These are phyloP conservation scores for Atethmia centrago DNA, from an alignment of 2,888 invertebrate species.

Conservation along the genomic window DNA sequence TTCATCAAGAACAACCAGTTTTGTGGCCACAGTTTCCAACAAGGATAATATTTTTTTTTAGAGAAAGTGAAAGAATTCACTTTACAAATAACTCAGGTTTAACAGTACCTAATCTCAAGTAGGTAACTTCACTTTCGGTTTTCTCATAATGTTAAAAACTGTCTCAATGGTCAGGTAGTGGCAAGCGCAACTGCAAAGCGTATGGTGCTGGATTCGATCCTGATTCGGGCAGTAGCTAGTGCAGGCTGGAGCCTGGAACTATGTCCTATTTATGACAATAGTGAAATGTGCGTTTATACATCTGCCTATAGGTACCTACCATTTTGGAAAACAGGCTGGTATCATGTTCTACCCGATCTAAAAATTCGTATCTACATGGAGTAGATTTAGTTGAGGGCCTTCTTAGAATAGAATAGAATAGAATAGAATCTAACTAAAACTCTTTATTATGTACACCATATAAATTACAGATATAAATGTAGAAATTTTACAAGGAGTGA, in stretches of 20 bases:
- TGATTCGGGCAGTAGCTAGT: background rate
- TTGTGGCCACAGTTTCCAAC: background rate
- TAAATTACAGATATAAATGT: no score
- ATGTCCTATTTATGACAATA: background rate
- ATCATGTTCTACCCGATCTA: background rate
- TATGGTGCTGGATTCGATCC: background rate
- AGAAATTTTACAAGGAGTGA: no score
- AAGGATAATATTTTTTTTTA: background rate
- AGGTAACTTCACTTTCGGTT: background rate
- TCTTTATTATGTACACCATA: no score
- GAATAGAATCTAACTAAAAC: no score
- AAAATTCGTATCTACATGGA: background rate
- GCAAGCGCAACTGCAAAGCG: background rate
- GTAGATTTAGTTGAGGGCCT: background rate
- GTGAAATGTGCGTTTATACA: background rate
- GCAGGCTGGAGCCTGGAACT: no score
- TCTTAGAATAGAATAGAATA: no score
- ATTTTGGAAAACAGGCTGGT: background rate
- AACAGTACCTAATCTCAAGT: background rate
- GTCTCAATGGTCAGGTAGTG: background rate
- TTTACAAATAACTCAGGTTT: background rate
- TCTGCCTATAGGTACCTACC: no score
- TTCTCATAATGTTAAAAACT: background rate
- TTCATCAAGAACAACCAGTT: conserved; percentile 16
- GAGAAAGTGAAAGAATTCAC: conserved; percentile 3